Evolutionary conservation across 2,888 invertebrate genomes (phyloP).

Genomic region (Bimastos eiseni): DNA sequence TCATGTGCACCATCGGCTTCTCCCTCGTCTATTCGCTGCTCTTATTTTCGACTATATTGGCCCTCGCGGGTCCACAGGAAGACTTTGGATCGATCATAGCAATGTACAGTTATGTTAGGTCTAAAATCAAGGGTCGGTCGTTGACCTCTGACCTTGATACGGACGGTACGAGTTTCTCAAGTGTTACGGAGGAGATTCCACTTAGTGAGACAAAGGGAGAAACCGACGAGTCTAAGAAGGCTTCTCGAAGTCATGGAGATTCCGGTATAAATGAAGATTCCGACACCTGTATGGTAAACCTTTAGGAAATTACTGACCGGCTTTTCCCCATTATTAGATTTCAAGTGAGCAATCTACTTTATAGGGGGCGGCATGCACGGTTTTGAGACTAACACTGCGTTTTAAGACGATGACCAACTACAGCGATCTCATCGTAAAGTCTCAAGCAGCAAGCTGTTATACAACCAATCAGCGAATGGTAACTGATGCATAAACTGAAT

Average conservation of each 20-base stretch:
- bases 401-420: too few relatives aligned
- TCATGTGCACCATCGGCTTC: conserved; percentile 55
- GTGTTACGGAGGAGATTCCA: not conserved
- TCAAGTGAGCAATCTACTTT: not conserved
- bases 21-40: conserved; percentile 52
- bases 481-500: too few relatives aligned
- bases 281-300: not conserved
- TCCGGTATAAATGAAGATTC: not conserved
- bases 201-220: not conserved
- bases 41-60: conserved; percentile 48
- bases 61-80: conserved; percentile 50
- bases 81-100: conserved; percentile 31
- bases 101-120: not conserved
- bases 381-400: too few relatives aligned
- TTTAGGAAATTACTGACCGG: not conserved
- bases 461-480: too few relatives aligned
- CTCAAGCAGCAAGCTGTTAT: too few relatives aligned
- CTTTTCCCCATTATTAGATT: not conserved
- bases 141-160: not conserved
- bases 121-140: not conserved
- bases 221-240: not conserved
- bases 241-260: not conserved
- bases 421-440: too few relatives aligned
- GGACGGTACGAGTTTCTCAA: not conserved
- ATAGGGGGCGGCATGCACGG: too few relatives aligned